A percentile compares a stretch with the other conserved stretches of the same genome.
phyloP scores from a whole-genome alignment of 2,888 invertebrate species.

The Drosophila multiciliata region DNA sequence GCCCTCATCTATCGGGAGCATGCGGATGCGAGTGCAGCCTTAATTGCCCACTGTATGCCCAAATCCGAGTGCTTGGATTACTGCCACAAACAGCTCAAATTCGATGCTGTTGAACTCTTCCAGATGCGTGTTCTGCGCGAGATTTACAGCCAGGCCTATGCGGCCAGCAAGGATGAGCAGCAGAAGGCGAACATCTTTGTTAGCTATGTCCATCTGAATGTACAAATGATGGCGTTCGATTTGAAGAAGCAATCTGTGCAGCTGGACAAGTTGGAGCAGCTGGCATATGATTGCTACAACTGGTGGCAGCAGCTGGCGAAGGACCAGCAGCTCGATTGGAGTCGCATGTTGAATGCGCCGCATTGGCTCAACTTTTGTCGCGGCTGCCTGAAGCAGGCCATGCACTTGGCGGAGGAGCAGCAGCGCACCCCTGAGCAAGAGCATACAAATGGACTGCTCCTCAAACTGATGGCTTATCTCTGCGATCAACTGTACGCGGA shows the following conservation, averaged over 20 bases:
- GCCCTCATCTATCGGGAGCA: conserved; percentile 88
- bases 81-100: conserved; percentile 88
- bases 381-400: conserved; percentile 88
- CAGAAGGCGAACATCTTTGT: conserved; percentile 85
- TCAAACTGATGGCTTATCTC: conserved; percentile 87
- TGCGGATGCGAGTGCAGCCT: conserved; percentile 86
- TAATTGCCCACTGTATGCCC: conserved; percentile 88
- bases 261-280: conserved; percentile 84
- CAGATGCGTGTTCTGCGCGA: conserved; percentile 87
- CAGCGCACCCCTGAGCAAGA: conserved; percentile 49
- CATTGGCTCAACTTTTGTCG: conserved; percentile 88
- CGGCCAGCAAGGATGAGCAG: conserved; percentile 70
- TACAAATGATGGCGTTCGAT: conserved; percentile 86
- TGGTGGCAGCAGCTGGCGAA: conserved; percentile 58
- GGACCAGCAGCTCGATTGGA: conserved; percentile 56
- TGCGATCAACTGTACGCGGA: conserved; percentile 87
- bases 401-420: conserved; percentile 85
- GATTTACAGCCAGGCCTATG: conserved; percentile 86
- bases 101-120: conserved; percentile 87
- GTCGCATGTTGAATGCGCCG: conserved; percentile 83
- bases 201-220: conserved; percentile 86
- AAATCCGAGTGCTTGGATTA: conserved; percentile 86
- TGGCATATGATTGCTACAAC: conserved; percentile 83
- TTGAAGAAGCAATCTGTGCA: conserved; percentile 85
- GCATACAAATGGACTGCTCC: conserved; percentile 85